phyloP scores from a whole-genome alignment of 1,140 invertebrate species.

The Phenacoccus solenopsis region DNA sequence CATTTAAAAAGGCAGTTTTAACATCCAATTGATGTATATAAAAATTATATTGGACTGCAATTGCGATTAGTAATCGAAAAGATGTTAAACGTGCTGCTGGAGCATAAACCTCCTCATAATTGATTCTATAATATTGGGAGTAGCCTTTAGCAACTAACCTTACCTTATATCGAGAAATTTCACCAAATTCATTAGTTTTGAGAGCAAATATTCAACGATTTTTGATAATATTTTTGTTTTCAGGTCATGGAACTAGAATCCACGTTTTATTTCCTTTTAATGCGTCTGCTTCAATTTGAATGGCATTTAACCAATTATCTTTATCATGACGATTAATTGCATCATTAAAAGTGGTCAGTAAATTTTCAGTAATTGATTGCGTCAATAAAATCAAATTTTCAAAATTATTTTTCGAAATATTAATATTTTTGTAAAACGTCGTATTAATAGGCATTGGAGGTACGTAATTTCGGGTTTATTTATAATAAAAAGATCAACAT shows the following conservation, averaged over 20 bases:
- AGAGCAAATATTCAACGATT: constrained; percentile 28
- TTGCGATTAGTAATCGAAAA: constrained; percentile 32
- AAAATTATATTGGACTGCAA: constrained; percentile 31
- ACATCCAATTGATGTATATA: constrained; percentile 33
- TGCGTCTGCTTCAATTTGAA: constrained; percentile 23
- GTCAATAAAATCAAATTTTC: background rate
- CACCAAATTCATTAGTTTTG: constrained; percentile 13
- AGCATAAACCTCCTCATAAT: constrained; percentile 34
- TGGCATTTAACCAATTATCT: constrained; percentile 19
- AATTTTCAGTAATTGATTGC: background rate
- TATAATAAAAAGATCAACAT: no score
- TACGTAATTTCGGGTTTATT: no score
- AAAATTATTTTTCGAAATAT: background rate
- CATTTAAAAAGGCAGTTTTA: constrained; percentile 36
- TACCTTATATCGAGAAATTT: constrained; percentile 24
- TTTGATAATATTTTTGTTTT: constrained; percentile 28
- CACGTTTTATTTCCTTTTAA: constrained; percentile 27
- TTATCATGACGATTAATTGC: constrained; percentile 14
- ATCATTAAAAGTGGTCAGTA: background rate
- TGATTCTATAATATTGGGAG: constrained; percentile 25
- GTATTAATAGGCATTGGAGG: no score
- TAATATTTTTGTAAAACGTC: no score
- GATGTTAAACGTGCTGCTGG: constrained; percentile 31
- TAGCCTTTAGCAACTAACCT: constrained; percentile 15
- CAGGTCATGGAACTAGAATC: constrained; percentile 30